Evolutionary conservation across 2,113 vertebrate species (phyloP), one percentile per base, ranked within the genome.

Genomic region (Eclectus roratus): DNA sequence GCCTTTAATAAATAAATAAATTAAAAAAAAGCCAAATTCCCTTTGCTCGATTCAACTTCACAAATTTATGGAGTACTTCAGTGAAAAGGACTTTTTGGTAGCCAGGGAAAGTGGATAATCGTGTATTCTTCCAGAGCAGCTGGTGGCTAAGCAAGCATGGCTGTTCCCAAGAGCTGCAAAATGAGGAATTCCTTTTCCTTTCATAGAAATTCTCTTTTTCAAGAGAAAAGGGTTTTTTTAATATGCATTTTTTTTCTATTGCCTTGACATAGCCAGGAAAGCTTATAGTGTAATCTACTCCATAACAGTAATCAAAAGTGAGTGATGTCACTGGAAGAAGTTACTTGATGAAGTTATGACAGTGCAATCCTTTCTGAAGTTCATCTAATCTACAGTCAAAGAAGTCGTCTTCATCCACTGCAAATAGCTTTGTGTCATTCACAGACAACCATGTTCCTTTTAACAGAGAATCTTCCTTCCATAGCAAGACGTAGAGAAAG

Each of bases 381-480:
- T 98, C 96, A 35, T 97, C 89, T 91, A 96, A 92, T 33, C 96
- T 90, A 85, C 97, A 91, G 61, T 49, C 85, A 82, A 98, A 85
- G 82, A 98, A 98, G 35, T 98, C 95, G 27, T 97, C 93, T 88
- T 92, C 87, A 96, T 98, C 96, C 13, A 98, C 95, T 70, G 98
- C 97, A 73, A 98, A 94, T 9, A 98, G 73, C 78, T 98, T 98
- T 1, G 97, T 95, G 44, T 98, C 97, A 37, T 98, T 97, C 97
- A 97, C 88, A 63, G 82, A 97, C 91, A 56, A 97, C 56, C 55
- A n/a, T 31, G 72, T 44, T 37, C 84, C 52, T 63, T 73, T 97
- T 58, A 98, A 87, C 25, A 98, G 80, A 41, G 89, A 94, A 85
- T 97, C 91, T 81, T 98, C 97, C 96, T 97, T 87, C 83, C 71